Percentiles rank a stretch among this genome's conserved stretches.
phyloP scores from a whole-genome alignment of 1,140 invertebrate genomes.

The Eriocheir sinensis region DNA sequence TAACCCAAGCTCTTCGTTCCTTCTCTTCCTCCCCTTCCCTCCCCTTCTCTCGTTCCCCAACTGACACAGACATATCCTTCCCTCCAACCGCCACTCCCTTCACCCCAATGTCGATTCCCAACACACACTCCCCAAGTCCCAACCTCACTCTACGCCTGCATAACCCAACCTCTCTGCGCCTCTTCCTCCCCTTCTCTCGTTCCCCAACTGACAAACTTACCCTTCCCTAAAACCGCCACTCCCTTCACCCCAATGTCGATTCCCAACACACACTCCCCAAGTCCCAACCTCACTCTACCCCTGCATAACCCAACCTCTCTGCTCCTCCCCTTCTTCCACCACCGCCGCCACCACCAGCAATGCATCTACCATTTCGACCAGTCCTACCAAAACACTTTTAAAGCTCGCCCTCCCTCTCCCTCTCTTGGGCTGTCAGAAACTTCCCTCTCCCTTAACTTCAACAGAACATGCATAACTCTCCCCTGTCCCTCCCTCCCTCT shows the following conservation, averaged over 20 bases:
- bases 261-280: too few relatives aligned
- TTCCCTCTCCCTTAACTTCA: not conserved
- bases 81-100: not conserved
- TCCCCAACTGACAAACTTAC: not conserved
- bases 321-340: not conserved
- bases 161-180: too few relatives aligned
- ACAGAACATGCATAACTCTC: too few relatives aligned
- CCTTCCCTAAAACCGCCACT: not conserved
- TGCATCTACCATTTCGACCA: not conserved
- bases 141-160: too few relatives aligned
- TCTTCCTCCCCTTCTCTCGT: too few relatives aligned
- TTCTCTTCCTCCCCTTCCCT: not conserved
- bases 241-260: too few relatives aligned
- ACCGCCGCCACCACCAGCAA: not conserved
- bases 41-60: too few relatives aligned
- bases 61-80: not conserved
- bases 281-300: not conserved
- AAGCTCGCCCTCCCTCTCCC: not conserved
- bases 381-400: not conserved
- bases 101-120: too few relatives aligned
- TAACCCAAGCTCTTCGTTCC: too few relatives aligned
- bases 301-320: too few relatives aligned
- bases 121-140: too few relatives aligned
- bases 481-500: not conserved
- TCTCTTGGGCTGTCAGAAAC: not conserved